These are phyloP conservation scores for Spondyliosoma cantharus DNA, from an alignment of 2,797 vertebrate species.

Conservation along the genomic window DNA sequence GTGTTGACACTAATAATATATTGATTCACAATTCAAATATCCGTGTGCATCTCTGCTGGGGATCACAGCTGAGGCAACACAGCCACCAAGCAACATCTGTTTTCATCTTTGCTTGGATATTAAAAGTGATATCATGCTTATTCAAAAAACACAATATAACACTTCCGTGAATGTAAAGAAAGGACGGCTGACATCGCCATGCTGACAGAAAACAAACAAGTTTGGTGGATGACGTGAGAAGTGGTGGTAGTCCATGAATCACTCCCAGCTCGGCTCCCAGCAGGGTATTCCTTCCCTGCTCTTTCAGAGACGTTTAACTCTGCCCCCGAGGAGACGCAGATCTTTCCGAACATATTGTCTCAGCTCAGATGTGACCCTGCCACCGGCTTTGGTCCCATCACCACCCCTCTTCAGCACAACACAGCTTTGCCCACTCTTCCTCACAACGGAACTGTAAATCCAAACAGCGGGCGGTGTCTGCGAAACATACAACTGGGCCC, in stretches of 20 bases:
- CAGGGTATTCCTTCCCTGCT: constrained; percentile 66
- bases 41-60: constrained; percentile 5
- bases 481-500: constrained; percentile 19
- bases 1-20: not conserved
- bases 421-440: constrained; percentile 43
- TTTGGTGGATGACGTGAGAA: constrained; percentile 40
- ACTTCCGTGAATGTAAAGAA: constrained; percentile 2
- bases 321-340: constrained; percentile 38
- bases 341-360: constrained; percentile 65
- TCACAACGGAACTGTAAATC: constrained; percentile 44
- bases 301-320: constrained; percentile 56
- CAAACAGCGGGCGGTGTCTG: constrained; percentile 29
- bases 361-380: constrained; percentile 65
- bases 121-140: constrained; percentile 2
- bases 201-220: constrained; percentile 61
- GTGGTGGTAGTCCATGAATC: constrained; percentile 44
- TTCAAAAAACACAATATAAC: not conserved
- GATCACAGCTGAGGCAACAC: constrained; percentile 9
- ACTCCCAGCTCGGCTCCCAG: constrained; percentile 61
- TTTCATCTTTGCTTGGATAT: not conserved
- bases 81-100: not conserved
- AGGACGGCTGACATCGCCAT: constrained; percentile 7
- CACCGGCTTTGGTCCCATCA: constrained; percentile 56
- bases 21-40: constrained; percentile 3
- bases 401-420: constrained; percentile 23